Evolutionary conservation across 2,113 vertebrate species (phyloP), one percentile per base, ranked within the genome.

Genomic region (Pterophyllum scalare): DNA sequence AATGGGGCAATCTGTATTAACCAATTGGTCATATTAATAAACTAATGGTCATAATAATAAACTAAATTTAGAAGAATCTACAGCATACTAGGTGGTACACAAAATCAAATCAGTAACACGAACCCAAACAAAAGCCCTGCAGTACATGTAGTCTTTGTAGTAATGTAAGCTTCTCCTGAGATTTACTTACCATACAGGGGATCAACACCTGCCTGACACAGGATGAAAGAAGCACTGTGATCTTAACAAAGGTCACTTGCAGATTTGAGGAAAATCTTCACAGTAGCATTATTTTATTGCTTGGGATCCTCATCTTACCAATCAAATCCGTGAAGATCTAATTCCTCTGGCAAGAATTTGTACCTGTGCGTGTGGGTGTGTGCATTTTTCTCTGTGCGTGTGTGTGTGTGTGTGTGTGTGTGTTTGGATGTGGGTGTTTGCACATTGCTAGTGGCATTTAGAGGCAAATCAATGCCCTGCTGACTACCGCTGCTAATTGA

Each of bases 401-500:
- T 78, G 56, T 49, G 26, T 56, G 28, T 43, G 54, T 46, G 13
- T 65, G 79, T 78, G 56, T 49, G 26, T 56, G 28, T 43, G 54
- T 46, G 54, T 81, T 59, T 82, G 43, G 6, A 33, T 80, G 85
- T 72, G 77, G 17, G 65, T 85, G 80, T 89, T 86, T 86, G 79
- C 82, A 85, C 87, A 84, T 74, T 72, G 59, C 79, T 80, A 46
- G 57, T 96, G 95, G 94, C 95, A 96, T 96, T 96, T 96, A 94
- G 87, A 89, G 76, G 80, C 86, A 93, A 95, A 96, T 96, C 95
- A 94, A 94, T 95, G 89, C 87, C 91, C 92, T 92, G 87, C 93
- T 93, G 93, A 92, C 92, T 93, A 92, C 93, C 46, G 93, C 95
- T 91, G 84, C 94, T 96, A 95, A 95, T 95, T 96, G 96, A 96